A percentile compares a stretch with the other conserved stretches of the same genome.
phyloP scores from a whole-genome alignment of 2,797 vertebrate genomes.

The Mormyrops boulengeri region DNA sequence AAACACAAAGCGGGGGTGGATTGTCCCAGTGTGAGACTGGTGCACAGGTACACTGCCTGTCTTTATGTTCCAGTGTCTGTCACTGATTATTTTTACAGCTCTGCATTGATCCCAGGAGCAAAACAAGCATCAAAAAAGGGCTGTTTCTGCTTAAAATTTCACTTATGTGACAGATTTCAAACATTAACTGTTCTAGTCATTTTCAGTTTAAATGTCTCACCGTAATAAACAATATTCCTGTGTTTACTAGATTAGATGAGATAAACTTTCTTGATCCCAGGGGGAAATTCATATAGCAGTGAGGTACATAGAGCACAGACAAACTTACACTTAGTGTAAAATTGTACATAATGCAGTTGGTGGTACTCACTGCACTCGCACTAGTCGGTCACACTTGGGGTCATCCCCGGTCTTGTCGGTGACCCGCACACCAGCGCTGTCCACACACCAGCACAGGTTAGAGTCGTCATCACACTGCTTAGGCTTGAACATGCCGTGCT shows the following conservation, averaged over 20 bases:
- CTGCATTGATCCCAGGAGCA: neutral
- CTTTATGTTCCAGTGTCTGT: neutral
- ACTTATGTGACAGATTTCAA: neutral
- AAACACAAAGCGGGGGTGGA: neutral
- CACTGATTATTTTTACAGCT: neutral
- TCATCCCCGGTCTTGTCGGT: constrained; percentile 35
- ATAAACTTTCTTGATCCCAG: neutral
- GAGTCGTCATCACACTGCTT: constrained; percentile 41
- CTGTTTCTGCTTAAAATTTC: neutral
- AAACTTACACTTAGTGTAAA: neutral
- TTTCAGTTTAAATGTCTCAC: neutral
- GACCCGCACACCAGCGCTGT: constrained; percentile 40
- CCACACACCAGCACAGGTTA: constrained; percentile 41
- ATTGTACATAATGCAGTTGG: neutral
- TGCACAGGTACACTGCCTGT: neutral
- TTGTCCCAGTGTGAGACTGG: neutral
- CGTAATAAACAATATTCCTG: neutral
- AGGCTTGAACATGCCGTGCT: constrained; percentile 36
- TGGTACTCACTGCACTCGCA: constrained; percentile 37
- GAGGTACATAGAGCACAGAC: neutral
- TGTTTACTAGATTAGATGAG: neutral
- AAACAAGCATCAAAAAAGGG: neutral
- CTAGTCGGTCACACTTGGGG: constrained; percentile 36
- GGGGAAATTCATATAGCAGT: neutral
- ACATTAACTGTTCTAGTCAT: neutral